Evolutionary conservation across 2,113 vertebrate genomes (phyloP).

Genomic region (Etheostoma cragini): DNA sequence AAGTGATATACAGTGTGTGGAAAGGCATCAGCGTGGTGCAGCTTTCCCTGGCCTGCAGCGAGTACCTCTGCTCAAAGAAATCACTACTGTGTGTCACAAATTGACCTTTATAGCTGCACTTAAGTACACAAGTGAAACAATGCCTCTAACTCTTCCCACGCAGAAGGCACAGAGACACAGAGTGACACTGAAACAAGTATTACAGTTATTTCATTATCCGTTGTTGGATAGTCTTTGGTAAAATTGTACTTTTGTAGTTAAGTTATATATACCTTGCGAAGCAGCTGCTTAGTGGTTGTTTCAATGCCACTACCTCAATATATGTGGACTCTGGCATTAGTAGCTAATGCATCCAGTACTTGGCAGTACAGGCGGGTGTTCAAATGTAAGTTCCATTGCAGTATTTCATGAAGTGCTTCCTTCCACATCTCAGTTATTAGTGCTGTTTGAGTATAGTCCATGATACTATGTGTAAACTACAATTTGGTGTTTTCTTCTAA

Average conservation of each 20-base stretch:
- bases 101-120: constrained; percentile 14
- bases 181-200: neutral
- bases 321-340: constrained; percentile 1
- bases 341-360: neutral
- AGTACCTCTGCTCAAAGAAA: neutral
- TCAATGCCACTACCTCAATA: neutral
- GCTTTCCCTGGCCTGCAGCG: neutral
- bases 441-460: constrained; percentile 11
- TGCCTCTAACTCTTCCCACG: neutral
- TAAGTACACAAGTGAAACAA: constrained; percentile 6
- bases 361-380: neutral
- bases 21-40: neutral
- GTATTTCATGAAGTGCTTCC: neutral
- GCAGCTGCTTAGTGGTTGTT: neutral
- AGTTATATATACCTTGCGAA: neutral
- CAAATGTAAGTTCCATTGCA: neutral
- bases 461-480: neutral
- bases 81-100: constrained; percentile 3
- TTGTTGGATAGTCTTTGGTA: neutral
- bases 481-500: neutral
- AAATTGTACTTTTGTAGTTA: neutral
- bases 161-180: neutral
- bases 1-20: constrained; percentile 1
- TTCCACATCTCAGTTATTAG: neutral
- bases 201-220: neutral